Percentiles rank a stretch among this genome's conserved stretches.
Conservation (phyloP, 1,140 invertebrate species). For the Stegodyphus mimosarum region DNA sequence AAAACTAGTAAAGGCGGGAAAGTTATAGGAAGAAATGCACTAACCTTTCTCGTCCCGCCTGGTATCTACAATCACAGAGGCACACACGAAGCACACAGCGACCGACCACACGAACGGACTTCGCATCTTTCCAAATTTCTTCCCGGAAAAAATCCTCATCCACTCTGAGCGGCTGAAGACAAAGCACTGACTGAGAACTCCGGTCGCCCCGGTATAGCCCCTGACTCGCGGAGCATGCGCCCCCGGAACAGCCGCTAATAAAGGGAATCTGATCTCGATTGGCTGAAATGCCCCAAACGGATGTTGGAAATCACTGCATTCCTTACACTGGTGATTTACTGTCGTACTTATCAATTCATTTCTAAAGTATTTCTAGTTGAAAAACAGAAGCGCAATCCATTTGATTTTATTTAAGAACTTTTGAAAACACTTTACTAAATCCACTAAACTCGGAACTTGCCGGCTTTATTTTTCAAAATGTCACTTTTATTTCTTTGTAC, state of each 20-base stretch:
- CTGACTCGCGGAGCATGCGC: constrained; percentile 19
- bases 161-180: constrained; percentile 16
- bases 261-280: constrained; percentile 20
- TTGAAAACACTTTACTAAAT: too few species aligned
- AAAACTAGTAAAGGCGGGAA: too few species aligned
- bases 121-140: constrained; percentile 21
- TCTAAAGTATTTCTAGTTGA: too few species aligned
- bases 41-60: constrained; percentile 29
- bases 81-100: constrained; percentile 9
- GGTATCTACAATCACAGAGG: constrained; percentile 1
- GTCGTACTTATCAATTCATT: too few species aligned
- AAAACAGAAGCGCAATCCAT: too few species aligned
- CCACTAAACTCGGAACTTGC: too few species aligned
- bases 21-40: background rate
- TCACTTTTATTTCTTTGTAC: too few species aligned
- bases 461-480: too few species aligned
- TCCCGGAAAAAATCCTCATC: constrained; percentile 13
- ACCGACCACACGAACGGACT: constrained; percentile 8
- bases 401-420: too few species aligned
- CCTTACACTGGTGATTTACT: too few species aligned
- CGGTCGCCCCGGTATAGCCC: constrained; percentile 27
- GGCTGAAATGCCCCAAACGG: background rate
- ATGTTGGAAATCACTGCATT: background rate
- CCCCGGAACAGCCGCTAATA: constrained; percentile 6
- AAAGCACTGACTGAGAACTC: constrained; percentile 16